Evolutionary conservation across 2,888 invertebrate genomes (phyloP).

Genomic region (Altica lythri): DNA sequence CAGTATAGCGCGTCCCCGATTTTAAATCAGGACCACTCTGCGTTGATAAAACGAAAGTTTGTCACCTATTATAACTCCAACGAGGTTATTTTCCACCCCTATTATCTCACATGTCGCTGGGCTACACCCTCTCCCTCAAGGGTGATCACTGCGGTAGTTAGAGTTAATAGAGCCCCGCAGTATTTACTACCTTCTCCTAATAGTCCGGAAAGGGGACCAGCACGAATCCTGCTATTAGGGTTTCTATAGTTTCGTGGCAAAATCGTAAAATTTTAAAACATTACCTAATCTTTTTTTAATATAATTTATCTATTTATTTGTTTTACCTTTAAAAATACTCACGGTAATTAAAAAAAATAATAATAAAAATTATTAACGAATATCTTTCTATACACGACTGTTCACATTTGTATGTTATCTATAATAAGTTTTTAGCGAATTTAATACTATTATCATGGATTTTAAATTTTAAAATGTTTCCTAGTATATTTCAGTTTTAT

Average conservation of each 20-base stretch:
- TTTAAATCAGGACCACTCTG: slow-evolving; percentile 26
- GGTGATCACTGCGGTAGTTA: slow-evolving; percentile 45
- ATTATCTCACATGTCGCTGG: slow-evolving; percentile 36
- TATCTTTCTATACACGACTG: no score
- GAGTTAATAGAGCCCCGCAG: slow-evolving; percentile 47
- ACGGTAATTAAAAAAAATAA: no score
- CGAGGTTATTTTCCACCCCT: slow-evolving; percentile 37
- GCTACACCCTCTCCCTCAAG: slow-evolving; percentile 39
- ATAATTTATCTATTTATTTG: no score
- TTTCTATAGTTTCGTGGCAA: background rate
- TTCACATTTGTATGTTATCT: no score
- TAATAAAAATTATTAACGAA: no score
- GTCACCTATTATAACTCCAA: slow-evolving; percentile 36
- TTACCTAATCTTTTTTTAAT: no score
- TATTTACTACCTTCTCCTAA: slow-evolving; percentile 48
- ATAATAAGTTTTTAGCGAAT: no score
- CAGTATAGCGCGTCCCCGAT: slow-evolving; percentile 12
- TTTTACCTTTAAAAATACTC: no score
- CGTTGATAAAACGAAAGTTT: slow-evolving; percentile 36
- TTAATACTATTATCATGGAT: no score
- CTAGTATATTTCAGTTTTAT: no score
- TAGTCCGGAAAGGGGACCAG: slow-evolving; percentile 38
- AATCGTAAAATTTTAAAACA: no score
- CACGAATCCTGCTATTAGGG: slow-evolving; percentile 27
- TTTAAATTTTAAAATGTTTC: no score